These are phyloP conservation scores for Fistularia tabacaria DNA, from an alignment of 2,797 vertebrate genomes.

Conservation along the genomic window DNA sequence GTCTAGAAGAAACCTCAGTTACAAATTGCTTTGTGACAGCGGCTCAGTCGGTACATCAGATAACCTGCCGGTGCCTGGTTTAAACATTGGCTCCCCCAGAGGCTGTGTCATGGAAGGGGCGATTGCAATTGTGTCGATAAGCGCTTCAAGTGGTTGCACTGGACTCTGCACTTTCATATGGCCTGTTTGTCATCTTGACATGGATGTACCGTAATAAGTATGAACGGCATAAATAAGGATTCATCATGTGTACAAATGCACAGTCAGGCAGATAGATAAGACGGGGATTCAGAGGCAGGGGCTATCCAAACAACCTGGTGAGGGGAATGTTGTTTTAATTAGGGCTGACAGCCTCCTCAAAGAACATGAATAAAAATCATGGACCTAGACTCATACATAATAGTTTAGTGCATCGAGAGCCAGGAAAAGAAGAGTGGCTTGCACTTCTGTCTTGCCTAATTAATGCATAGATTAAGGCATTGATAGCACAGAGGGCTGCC, in stretches of 20 bases:
- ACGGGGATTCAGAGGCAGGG: constrained; percentile 18
- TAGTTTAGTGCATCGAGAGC: constrained; percentile 26
- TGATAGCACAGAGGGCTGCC: constrained; percentile 19
- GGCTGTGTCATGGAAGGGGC: too few relatives aligned
- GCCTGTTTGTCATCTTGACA: not conserved
- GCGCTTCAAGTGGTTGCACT: too few relatives aligned
- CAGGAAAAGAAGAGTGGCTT: constrained; percentile 7
- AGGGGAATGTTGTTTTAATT: constrained; percentile 59
- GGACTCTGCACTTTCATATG: too few relatives aligned
- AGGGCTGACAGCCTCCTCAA: constrained; percentile 59
- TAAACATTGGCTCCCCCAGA: too few relatives aligned
- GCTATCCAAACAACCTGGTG: constrained; percentile 44
- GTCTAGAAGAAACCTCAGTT: too few relatives aligned
- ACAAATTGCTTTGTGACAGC: too few relatives aligned
- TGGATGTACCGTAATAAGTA: not conserved
- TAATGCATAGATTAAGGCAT: constrained; percentile 55
- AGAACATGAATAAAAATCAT: constrained; percentile 62
- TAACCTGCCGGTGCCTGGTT: too few relatives aligned
- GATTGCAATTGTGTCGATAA: too few relatives aligned
- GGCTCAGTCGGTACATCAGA: too few relatives aligned
- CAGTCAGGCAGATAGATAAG: constrained; percentile 19
- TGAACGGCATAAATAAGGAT: constrained; percentile 2
- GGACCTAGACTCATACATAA: constrained; percentile 62
- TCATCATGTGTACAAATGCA: constrained; percentile 1
- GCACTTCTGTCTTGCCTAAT: constrained; percentile 53